A percentile compares a stretch with the other conserved stretches of the same genome.
phyloP scores from a whole-genome alignment of 2,113 vertebrate genomes.

The Glareola pratincola region DNA sequence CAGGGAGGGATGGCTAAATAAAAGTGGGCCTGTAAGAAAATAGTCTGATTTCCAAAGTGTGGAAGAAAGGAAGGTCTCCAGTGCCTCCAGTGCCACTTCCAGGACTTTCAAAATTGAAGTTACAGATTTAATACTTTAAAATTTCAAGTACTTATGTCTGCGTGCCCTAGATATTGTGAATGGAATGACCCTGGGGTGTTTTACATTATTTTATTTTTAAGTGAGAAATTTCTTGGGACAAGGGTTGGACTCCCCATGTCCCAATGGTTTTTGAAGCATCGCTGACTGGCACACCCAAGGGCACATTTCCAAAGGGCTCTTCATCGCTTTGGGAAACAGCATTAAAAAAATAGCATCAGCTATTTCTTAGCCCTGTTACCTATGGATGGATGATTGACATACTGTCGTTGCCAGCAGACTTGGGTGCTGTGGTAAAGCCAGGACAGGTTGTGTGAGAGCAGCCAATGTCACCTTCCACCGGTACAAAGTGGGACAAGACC shows the following conservation, averaged over 20 bases:
- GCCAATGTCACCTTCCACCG: background rate
- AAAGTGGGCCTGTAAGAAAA: background rate
- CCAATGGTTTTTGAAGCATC: fast-evolving
- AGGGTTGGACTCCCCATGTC: background rate
- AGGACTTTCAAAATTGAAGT: background rate
- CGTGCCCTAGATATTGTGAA: background rate
- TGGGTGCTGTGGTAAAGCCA: background rate
- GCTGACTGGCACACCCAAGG: background rate
- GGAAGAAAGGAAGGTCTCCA: background rate
- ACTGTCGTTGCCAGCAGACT: background rate
- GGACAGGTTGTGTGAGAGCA: fast-evolving
- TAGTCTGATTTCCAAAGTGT: background rate
- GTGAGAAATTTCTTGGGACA: background rate
- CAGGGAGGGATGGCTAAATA: background rate
- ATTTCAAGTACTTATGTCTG: background rate
- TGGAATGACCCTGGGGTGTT: fast-evolving
- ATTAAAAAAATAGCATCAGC: background rate
- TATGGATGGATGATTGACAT: background rate
- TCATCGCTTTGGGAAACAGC: background rate
- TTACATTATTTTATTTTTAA: background rate
- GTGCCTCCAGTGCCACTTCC: background rate
- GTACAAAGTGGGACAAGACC: background rate
- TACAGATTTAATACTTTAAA: background rate
- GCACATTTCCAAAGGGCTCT: background rate
- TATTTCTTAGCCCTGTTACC: background rate